Base-by-base conservation (phyloP, 2,113 vertebrate genomes). In the Phrynosoma blainvillii region DNA sequence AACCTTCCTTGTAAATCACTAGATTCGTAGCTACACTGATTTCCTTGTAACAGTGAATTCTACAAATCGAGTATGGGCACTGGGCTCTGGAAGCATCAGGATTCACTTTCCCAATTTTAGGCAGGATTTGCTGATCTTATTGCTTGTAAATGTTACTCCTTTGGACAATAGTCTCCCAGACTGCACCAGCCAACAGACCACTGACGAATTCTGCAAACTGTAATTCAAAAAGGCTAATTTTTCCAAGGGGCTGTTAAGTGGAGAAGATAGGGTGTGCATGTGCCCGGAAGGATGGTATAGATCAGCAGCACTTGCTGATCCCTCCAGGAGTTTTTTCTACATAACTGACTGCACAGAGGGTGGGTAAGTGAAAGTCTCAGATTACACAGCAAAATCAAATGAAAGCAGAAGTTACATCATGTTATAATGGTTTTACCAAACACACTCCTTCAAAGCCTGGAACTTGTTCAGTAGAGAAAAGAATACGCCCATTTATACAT, bases 371-470 rank as follows among this genome's bases (percentile, higher is more conserved):
- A 73, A 27, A 5, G 56, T 79, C 56, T 85, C 54, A 2, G 54
- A 65, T 85, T 85, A 62, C 77, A 40, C 70, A 21, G 78, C 54
- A 30, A 73, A 74, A 52, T 65, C n/a, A 82, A 75, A 78, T 56
- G n/a, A 78, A 54, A 78, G n/a, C 10, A 65, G 30, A 76, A 75
- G 8, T 56, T 65, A 71, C 42, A 6, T 85, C 84, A 85, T 54
- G 68, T 30, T 54, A 47, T 68, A 47, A 85, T 82, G 79, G n/a
- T 59, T 85, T 89, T 82, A 85, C 74, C 78, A 82, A 75, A 82
- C 59, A 5, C 11, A 16, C 36, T 73, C 16, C 76, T 71, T 62
- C 65, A n/a, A 78, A 78, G 52, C 7, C 8, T 36, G 47, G 47
- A 77, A n/a, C 23, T 16, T 73, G 85, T 27, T 36, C 68, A 32